These are phyloP conservation scores for Chymomyza costata DNA, from an alignment of 1,140 invertebrate species.

Conservation along the genomic window DNA sequence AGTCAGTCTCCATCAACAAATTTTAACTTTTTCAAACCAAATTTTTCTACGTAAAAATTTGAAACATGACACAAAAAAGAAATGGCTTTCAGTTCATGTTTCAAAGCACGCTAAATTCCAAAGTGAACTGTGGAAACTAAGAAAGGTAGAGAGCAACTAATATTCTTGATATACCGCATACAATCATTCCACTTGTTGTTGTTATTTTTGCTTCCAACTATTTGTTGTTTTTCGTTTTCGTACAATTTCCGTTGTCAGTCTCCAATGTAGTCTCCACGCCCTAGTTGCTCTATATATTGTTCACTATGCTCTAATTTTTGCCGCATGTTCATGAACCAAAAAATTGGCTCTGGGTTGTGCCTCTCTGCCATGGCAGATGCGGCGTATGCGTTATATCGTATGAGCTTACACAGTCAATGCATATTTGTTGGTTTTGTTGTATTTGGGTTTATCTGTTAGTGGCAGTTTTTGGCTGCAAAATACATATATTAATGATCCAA, in stretches of 20 bases:
- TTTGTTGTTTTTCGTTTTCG: conserved; percentile 31
- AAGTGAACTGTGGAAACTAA: too few species aligned
- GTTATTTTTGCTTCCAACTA: conserved; percentile 38
- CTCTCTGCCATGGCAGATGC: conserved; percentile 37
- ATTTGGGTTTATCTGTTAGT: conserved; percentile 21
- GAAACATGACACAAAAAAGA: too few species aligned
- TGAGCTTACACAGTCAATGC: conserved; percentile 23
- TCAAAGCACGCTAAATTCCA: too few species aligned
- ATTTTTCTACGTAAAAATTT: too few species aligned
- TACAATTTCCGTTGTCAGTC: conserved; percentile 53
- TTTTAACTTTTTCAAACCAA: too few species aligned
- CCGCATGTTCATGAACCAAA: conserved; percentile 59
- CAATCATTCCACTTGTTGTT: neutral
- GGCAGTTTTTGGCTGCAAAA: too few species aligned
- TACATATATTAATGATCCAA: too few species aligned
- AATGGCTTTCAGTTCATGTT: too few species aligned
- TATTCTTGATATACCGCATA: too few species aligned
- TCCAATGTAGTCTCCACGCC: conserved; percentile 44
- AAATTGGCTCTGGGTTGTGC: conserved; percentile 31
- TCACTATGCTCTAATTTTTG: conserved; percentile 64
- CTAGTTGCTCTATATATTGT: conserved; percentile 32
- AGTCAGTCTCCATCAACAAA: too few species aligned
- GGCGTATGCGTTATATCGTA: conserved; percentile 59
- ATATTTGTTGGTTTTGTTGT: conserved; percentile 27
- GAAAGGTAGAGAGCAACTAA: too few species aligned